Evolutionary conservation across 2,888 invertebrate species (phyloP).

Genomic region (Acanthococcus lagerstroemiae): DNA sequence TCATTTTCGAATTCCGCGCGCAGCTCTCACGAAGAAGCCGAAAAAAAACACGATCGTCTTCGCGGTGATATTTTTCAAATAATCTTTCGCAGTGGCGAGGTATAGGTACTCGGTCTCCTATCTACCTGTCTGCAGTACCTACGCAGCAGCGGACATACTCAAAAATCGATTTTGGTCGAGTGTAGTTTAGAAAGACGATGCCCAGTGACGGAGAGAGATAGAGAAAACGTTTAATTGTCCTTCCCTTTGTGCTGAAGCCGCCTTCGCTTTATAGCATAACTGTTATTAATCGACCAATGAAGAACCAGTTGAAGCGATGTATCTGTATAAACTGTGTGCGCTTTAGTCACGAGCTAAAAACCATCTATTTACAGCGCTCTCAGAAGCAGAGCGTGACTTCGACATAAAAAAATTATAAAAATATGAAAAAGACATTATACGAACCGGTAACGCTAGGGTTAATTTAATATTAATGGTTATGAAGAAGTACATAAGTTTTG

Average conservation of each 20-base stretch:
- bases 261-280: constrained; percentile 20
- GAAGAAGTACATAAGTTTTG: neutral
- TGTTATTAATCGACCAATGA: constrained; percentile 28
- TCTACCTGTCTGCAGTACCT: too few relatives aligned
- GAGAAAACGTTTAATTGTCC: constrained; percentile 18
- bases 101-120: too few relatives aligned
- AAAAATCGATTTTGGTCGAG: constrained; percentile 25
- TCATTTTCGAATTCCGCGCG: too few relatives aligned
- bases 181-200: neutral
- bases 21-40: too few relatives aligned
- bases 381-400: constrained; percentile 20
- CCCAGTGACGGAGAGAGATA: neutral
- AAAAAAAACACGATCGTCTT: too few relatives aligned
- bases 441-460: neutral
- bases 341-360: constrained; percentile 25
- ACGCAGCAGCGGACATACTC: constrained; percentile 2
- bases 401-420: constrained; percentile 4
- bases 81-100: too few relatives aligned
- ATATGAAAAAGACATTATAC: constrained; percentile 25
- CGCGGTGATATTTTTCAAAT: too few relatives aligned
- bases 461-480: constrained; percentile 8
- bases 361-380: constrained; percentile 7
- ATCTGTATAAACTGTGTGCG: constrained; percentile 20
- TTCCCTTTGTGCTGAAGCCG: constrained; percentile 18
- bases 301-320: constrained; percentile 26